These are phyloP conservation scores for Lacerta bilineata DNA, from an alignment of 2,797 vertebrate species.

Conservation along the genomic window DNA sequence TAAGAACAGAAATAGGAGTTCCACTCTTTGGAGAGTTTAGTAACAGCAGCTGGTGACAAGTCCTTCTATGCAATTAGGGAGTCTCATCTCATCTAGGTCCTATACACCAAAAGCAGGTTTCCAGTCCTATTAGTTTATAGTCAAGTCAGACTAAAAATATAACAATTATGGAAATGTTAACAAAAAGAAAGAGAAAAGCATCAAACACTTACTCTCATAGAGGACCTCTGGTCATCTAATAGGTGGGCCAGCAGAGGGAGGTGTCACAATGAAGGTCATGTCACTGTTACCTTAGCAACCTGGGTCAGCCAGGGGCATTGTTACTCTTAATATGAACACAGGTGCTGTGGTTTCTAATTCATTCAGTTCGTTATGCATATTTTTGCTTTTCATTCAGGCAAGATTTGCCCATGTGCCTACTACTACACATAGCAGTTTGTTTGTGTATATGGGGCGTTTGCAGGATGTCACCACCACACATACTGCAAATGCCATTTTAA, in stretches of 20 bases:
- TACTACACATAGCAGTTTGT: no score
- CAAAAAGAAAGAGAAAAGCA: not conserved
- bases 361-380: not conserved
- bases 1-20: not conserved
- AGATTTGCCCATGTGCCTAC: not conserved
- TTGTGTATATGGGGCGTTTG: not conserved
- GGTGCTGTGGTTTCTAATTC: not conserved
- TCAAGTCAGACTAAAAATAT: not conserved
- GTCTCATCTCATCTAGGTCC: not conserved
- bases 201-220: conserved; percentile 23
- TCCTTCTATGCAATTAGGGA: not conserved
- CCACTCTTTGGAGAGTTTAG: not conserved
- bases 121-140: not conserved
- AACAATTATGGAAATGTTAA: not conserved
- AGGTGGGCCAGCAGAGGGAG: not conserved
- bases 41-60: not conserved
- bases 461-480: no score
- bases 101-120: not conserved
- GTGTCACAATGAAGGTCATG: conserved; percentile 29
- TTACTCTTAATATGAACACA: not conserved
- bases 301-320: not conserved
- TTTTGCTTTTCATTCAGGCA: not conserved
- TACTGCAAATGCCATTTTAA: no score
- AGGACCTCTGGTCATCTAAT: conserved; percentile 7
- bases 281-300: conserved; percentile 41